Percentiles rank a stretch among this genome's conserved stretches.
These are phyloP conservation scores for Periparus ater DNA, from an alignment of 2,797 vertebrate species.

Conservation along the genomic window DNA sequence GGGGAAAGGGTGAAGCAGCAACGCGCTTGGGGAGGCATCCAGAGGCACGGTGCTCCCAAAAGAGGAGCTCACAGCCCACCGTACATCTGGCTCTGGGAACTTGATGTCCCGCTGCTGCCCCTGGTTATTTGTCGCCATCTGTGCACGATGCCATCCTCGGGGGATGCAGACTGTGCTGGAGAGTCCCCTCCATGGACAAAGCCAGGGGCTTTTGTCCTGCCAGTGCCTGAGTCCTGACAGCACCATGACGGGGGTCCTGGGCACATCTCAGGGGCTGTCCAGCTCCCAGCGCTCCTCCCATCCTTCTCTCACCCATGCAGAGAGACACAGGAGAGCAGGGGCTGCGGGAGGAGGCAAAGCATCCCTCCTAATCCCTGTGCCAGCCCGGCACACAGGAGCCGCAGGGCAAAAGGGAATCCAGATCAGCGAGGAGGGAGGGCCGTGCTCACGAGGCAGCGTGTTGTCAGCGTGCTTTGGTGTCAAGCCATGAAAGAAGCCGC, in stretches of 20 bases:
- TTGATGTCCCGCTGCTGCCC: background rate
- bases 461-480: slow-evolving; percentile 68
- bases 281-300: background rate
- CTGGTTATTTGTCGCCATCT: background rate
- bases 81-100: background rate
- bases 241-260: background rate
- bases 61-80: background rate
- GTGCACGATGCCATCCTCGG: background rate
- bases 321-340: background rate
- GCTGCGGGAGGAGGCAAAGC: background rate
- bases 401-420: background rate
- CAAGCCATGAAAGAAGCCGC: slow-evolving; percentile 67
- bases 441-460: slow-evolving; percentile 30
- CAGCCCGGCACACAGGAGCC: background rate
- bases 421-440: slow-evolving; percentile 24
- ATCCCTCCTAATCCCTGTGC: background rate
- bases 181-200: background rate
- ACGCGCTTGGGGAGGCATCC: background rate
- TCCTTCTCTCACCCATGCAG: background rate
- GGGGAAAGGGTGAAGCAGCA: background rate
- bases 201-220: background rate
- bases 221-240: background rate
- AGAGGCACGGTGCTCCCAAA: background rate
- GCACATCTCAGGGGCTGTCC: background rate
- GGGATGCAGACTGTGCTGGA: background rate